Base-by-base conservation (phyloP, 2,888 invertebrate genomes). In the Tholera decimalis region DNA sequence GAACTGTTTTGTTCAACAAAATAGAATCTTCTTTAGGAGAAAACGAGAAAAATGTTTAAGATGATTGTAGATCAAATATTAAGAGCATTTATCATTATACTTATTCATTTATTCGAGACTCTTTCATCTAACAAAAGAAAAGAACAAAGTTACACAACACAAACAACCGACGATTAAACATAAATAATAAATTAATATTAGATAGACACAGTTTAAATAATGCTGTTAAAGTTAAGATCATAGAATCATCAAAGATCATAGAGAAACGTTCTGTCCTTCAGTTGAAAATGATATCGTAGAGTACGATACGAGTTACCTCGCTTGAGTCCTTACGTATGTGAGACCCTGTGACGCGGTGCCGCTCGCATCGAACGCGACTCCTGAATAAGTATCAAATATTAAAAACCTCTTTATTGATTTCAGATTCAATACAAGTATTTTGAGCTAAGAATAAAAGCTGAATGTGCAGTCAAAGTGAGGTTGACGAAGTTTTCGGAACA, bases 51-150 rank as follows among this genome's bases (percentile, higher is more conserved):
- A 43, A 28, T 46, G 30, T 44, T 70, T 30, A 50, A 15, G n/a
- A n/a, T 33, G 26, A 47, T 46, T 39, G 22, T 51, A 39, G n/a
- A 46, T 51, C 26, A 46, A 67, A 64, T 50, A 37, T 72, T 11
- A 50, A 44, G 15, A 72, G 18, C 50, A 24, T 44, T 67, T 65
- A 47, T 18, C 35, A 65, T 68, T 41, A n/a, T n/a, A 47, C 24
- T 47, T 47, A 64, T 73, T 64, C 51, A 73, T 46, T 35, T 24
- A n/a, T 26, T n/a, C 20, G 15, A 67, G 13, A n/a, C n/a, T 11
- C 20, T 44, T 72, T 11, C 20, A 39, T 22, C 15, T 11, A 39
- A 65, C 33, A 46, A 26, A 15, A 22, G 63, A 3, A 44, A 53
- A 28, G 15, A 47, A 53, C 15, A 33, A 41, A 53, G 41, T 28